A percentile compares a stretch with the other conserved stretches of the same genome.
phyloP scores from a whole-genome alignment of 1,140 invertebrate genomes.

The Drosophila mauritiana region DNA sequence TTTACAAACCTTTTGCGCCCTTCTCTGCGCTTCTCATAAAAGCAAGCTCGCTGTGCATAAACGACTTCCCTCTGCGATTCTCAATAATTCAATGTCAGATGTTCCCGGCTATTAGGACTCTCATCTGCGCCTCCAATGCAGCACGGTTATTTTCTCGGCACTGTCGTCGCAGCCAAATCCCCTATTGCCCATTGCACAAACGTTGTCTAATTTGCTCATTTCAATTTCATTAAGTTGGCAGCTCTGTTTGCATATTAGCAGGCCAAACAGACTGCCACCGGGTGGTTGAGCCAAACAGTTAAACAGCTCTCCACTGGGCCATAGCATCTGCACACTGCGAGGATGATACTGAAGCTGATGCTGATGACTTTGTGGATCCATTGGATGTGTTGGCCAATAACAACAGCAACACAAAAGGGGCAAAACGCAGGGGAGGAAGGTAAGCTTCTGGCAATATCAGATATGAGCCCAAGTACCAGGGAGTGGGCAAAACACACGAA shows the following conservation, averaged over 20 bases:
- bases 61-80: neutral
- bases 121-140: slow-evolving; percentile 7
- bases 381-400: slow-evolving; percentile 54
- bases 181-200: slow-evolving; percentile 47
- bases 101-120: neutral
- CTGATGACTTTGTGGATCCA: slow-evolving; percentile 52
- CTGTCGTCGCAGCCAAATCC: slow-evolving; percentile 10
- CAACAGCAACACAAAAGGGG: slow-evolving; percentile 41
- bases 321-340: slow-evolving; percentile 26
- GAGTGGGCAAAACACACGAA: slow-evolving; percentile 57
- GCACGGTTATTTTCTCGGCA: slow-evolving; percentile 11
- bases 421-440: slow-evolving; percentile 27
- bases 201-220: slow-evolving; percentile 78
- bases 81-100: slow-evolving; percentile 10
- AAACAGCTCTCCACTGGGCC: slow-evolving; percentile 71
- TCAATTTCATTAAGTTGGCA: slow-evolving; percentile 81
- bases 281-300: slow-evolving; percentile 54
- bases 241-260: slow-evolving; percentile 79
- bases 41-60: neutral
- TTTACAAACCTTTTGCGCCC: too few species aligned
- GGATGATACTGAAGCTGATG: slow-evolving; percentile 29
- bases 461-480: slow-evolving; percentile 25
- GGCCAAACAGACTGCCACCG: slow-evolving; percentile 61
- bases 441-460: slow-evolving; percentile 58
- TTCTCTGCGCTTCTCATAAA: neutral